Evolutionary conservation across 2,888 invertebrate genomes (phyloP).

Genomic region (Hemistola chrysoprasaria): DNA sequence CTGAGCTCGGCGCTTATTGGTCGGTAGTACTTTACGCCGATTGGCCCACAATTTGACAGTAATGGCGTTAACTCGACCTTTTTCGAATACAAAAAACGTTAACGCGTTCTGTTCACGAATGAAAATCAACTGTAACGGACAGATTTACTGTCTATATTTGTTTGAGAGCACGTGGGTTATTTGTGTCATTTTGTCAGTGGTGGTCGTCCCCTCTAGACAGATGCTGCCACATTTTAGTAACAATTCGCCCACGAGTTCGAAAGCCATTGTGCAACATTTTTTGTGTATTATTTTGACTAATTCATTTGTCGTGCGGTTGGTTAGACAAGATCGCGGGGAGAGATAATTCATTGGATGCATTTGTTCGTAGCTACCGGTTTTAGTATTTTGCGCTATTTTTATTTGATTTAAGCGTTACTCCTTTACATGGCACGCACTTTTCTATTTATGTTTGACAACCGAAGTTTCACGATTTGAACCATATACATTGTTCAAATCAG

Average conservation of each 20-base stretch:
- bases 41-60: slow-evolving; percentile 79
- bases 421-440: no score
- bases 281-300: slow-evolving; percentile 76
- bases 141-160: slow-evolving; percentile 8
- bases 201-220: slow-evolving; percentile 68
- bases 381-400: slow-evolving; percentile 23
- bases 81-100: slow-evolving; percentile 28
- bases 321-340: slow-evolving; percentile 70
- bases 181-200: slow-evolving; percentile 19
- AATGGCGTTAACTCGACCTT: slow-evolving; percentile 74
- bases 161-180: slow-evolving; percentile 7
- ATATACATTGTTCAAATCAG: no score
- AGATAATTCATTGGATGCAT: slow-evolving; percentile 65
- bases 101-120: slow-evolving; percentile 18
- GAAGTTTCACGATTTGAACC: no score
- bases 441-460: no score
- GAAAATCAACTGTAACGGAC: neutral
- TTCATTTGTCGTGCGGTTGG: slow-evolving; percentile 79
- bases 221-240: slow-evolving; percentile 81
- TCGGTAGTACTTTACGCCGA: slow-evolving; percentile 56
- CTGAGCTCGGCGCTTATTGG: slow-evolving; percentile 59
- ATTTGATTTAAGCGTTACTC: slow-evolving; percentile 8
- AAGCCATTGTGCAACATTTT: slow-evolving; percentile 71
- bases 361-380: slow-evolving; percentile 64
- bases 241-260: slow-evolving; percentile 75